These are phyloP conservation scores for Cuniculus paca DNA, from an alignment of 2,797 vertebrate species.

Conservation along the genomic window DNA sequence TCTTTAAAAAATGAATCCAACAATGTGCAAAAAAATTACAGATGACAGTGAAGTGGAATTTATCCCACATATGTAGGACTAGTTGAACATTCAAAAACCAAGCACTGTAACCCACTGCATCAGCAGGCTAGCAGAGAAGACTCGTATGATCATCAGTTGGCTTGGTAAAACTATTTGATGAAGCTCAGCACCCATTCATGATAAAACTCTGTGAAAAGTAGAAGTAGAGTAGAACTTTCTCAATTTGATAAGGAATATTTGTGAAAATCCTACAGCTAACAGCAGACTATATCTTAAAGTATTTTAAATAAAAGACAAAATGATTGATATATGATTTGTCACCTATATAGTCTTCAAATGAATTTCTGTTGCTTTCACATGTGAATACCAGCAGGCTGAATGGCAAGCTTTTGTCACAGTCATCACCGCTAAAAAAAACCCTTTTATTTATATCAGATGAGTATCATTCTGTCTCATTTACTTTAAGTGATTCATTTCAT, in stretches of 20 bases:
- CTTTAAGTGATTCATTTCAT: conserved; percentile 38
- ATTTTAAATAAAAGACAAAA: conserved; percentile 30
- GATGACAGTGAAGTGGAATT: not conserved
- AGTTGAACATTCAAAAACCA: not conserved
- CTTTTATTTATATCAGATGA: not conserved
- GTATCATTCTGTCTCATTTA: not conserved
- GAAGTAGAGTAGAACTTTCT: not conserved
- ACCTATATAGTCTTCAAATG: not conserved
- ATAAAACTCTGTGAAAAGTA: not conserved
- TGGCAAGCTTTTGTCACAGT: not conserved
- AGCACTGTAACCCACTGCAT: not conserved
- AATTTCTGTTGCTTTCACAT: not conserved
- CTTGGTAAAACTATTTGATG: not conserved
- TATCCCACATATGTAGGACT: not conserved
- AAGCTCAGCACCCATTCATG: not conserved
- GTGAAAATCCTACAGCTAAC: not conserved
- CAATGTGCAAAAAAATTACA: conserved; percentile 4
- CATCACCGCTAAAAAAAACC: not conserved
- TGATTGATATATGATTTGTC: not conserved
- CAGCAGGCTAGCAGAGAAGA: not conserved
- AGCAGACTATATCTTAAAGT: not conserved
- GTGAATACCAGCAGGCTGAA: not conserved
- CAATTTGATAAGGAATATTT: not conserved
- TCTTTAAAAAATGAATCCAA: not conserved
- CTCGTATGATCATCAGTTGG: not conserved